Base-by-base conservation (phyloP, 1,140 invertebrate genomes). In the Drosophila yakuba region DNA sequence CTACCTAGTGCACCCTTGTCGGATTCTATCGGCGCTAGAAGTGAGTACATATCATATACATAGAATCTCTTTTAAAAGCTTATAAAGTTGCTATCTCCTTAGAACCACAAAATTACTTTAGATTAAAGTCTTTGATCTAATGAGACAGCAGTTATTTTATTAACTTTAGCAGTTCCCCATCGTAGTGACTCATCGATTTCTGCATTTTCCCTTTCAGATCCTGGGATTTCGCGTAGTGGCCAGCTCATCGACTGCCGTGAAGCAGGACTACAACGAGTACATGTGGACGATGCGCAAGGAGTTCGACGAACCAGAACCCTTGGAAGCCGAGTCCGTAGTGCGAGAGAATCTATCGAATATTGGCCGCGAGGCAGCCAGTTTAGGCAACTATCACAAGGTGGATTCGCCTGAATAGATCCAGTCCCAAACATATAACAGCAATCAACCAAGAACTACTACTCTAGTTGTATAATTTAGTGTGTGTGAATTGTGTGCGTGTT, bases 231-330 rank as follows among this genome's bases (percentile, higher is more conserved):
- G 96, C 93, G 96, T 97, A 45, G 96, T 97, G 28, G 96, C 96
- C 67, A 97, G 96, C 32, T 97, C 96, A 68, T 97, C 96, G 51
- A 96, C 96, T 62, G 95, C 95, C 67, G 95, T 97, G 35, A 97
- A 97, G 92, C 96, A 97, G 93, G 96, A 97, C 91, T 96, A 97
- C 90, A 97, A 97, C 94, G 96, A 97, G 86, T 97, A 97, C 81
- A 97, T 97, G 96, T 97, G 97, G 97, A 97, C 97, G 92, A 96
- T 97, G 96, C 95, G 96, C 94, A 96, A 96, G 93, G 96, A 97
- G 78, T 97, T 97, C 93, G 93, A 95, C 55, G 96, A 97, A 88
- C 96, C 96, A 45, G 96, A 97, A 91, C 95, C 95, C 25, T 93
- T 93, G 39, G 94, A 94, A 61, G 93, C 94, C 15, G 93, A 94